Base-by-base conservation (phyloP, 1,140 invertebrate species). In the Leptopilina clavipes region DNA sequence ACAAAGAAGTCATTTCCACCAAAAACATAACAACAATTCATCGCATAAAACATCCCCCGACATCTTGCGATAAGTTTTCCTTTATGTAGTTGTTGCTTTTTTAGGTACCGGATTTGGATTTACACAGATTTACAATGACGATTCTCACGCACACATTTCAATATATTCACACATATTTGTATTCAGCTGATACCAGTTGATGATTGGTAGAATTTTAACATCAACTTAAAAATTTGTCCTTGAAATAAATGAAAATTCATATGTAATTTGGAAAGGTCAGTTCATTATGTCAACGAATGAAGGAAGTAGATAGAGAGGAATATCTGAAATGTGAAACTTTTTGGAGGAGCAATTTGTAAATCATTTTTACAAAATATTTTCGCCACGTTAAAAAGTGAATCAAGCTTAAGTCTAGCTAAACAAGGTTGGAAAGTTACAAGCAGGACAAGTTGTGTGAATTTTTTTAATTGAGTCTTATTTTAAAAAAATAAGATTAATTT, bases 31-130 rank as follows among this genome's bases (percentile, higher is more conserved):
- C 80, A 85, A 78, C 86, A 79, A 83, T 75, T 83, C 84, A 76
- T 86, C 83, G 77, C 86, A 85, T 84, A 84, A 89, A 87, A 89
- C 84, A 88, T 86, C 81, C 83, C 83, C 87, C 88, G 88, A 89
- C 87, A 89, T 89, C 84, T 89, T 89, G 81, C 80, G 83, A 85
- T 83, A 84, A 83, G 85, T 82, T 75, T 74, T 71, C 73, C 44
- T 52, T 45, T 59, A 71, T 54, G n/a, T n/a, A 44, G 25, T 31
- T 31, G 25, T 40, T 40, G 37, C 37, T 40, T 40, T n/a, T n/a
- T 40, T 40, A 9, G 37, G 37, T 40, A 40, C 37, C 37, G 37
- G 37, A 40, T 40, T 40, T 22, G 11, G 25, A 31, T 65, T 65
- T 31, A 65, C 59, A 31, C 25, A n/a, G 37, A 40, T 40, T 40